These are phyloP conservation scores for Stegastes partitus DNA, from an alignment of 2,113 vertebrate genomes.

Conservation along the genomic window DNA sequence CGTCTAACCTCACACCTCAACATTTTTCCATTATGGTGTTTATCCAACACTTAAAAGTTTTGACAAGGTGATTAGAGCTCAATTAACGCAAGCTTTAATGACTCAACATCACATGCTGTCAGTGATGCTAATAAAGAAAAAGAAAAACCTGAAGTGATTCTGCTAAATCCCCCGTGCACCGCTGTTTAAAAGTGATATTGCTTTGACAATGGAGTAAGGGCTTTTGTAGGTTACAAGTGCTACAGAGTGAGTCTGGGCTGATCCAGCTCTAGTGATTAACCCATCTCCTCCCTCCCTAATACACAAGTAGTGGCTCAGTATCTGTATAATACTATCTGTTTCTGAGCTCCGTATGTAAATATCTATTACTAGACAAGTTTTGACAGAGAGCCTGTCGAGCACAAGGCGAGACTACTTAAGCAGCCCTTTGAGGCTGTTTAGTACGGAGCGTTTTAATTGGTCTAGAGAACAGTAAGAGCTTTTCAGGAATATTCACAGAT, in stretches of 20 bases:
- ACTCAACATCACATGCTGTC: slow-evolving; percentile 15
- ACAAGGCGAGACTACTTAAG: slow-evolving; percentile 47
- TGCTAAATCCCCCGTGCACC: slow-evolving; percentile 12
- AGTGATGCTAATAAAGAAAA: slow-evolving; percentile 3
- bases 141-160: slow-evolving; percentile 26
- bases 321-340: slow-evolving; percentile 33
- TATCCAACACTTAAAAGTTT: slow-evolving; percentile 8
- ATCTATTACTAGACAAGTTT: slow-evolving; percentile 38
- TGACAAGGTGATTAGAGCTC: slow-evolving; percentile 53
- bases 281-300: slow-evolving; percentile 3
- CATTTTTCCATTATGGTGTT: slow-evolving; percentile 13
- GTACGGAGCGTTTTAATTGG: slow-evolving; percentile 71
- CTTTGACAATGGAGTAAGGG: slow-evolving; percentile 47
- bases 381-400: slow-evolving; percentile 34
- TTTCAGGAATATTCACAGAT: slow-evolving; percentile 68
- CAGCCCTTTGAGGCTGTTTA: slow-evolving; percentile 45
- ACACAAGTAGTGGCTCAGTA: slow-evolving; percentile 38
- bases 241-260: slow-evolving; percentile 18
- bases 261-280: slow-evolving; percentile 49
- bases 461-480: slow-evolving; percentile 51
- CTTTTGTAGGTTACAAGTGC: slow-evolving; percentile 46
- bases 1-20: background rate
- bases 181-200: slow-evolving; percentile 48
- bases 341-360: slow-evolving; percentile 44
- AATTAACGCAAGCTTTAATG: slow-evolving; percentile 42